Conservation (phyloP, 2,797 vertebrate species). For the Tokudaia muenninki region DNA sequence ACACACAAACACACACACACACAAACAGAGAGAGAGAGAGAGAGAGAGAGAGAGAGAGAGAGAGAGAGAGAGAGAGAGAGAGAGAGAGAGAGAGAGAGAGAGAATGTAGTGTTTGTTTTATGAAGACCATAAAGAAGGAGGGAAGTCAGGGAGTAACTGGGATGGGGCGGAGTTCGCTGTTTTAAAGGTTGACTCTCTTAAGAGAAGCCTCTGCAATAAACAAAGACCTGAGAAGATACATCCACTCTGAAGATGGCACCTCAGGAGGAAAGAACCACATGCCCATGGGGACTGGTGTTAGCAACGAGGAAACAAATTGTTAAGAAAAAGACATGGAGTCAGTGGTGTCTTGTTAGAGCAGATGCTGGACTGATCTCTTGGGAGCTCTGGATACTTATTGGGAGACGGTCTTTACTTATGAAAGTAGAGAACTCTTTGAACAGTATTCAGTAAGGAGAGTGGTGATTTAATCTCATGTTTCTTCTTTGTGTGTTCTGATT, state of each 20-base stretch:
- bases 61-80: no score
- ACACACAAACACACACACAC: no score
- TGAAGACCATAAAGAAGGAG: background rate
- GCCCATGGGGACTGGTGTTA: background rate
- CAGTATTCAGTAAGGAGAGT: background rate
- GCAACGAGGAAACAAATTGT: background rate
- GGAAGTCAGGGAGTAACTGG: background rate
- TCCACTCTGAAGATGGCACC: background rate
- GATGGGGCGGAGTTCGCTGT: accelerated
- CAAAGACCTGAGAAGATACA: background rate
- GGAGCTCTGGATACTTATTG: background rate
- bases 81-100: no score
- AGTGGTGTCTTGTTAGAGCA: no score
- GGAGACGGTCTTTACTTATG: background rate
- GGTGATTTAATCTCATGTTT: background rate
- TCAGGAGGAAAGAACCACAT: background rate
- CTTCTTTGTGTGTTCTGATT: background rate
- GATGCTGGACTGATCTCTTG: background rate
- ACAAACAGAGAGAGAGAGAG: background rate
- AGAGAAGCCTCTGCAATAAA: background rate
- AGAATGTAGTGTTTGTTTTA: background rate
- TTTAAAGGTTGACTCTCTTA: background rate
- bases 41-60: background rate
- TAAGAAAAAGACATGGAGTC: background rate
- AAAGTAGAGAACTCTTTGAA: background rate